phyloP scores from a whole-genome alignment of 2,113 vertebrate species.

The Microcebus ravelobensis region DNA sequence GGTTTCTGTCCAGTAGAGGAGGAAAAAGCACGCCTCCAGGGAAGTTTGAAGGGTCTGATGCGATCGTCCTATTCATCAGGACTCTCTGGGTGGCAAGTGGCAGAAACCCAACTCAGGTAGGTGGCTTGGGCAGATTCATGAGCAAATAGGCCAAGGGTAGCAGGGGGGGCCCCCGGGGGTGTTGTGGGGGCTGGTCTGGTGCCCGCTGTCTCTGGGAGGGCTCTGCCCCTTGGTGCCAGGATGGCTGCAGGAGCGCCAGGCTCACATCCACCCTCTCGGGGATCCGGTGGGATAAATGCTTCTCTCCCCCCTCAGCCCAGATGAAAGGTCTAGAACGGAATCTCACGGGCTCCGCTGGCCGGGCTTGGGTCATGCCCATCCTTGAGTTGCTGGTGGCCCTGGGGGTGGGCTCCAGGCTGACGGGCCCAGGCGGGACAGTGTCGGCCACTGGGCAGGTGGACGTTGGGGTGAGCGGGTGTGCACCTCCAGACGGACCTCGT shows the following conservation, averaged over 20 bases:
- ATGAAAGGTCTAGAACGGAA: background rate
- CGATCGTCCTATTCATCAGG: rapidly evolving
- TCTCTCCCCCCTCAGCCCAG: background rate
- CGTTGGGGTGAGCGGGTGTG: background rate
- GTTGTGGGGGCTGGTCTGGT: background rate
- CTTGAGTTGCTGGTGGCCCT: background rate
- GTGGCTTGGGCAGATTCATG: no score
- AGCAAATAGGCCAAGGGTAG: background rate
- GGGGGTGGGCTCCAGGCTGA: background rate
- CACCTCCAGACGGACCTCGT: background rate
- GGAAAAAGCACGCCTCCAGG: background rate
- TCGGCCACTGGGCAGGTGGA: background rate
- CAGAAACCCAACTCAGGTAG: background rate
- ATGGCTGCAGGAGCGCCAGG: rapidly evolving
- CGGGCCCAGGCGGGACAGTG: background rate
- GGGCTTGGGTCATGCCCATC: rapidly evolving
- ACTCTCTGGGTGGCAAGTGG: background rate
- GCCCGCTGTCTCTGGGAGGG: background rate
- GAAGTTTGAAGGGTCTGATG: background rate
- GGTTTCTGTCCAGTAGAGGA: background rate
- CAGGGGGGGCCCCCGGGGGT: rapidly evolving
- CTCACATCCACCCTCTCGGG: background rate
- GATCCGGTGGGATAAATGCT: rapidly evolving
- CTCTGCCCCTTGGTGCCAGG: background rate
- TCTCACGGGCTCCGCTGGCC: background rate